Percentiles rank a stretch among this genome's conserved stretches.
Evolutionary conservation across 1,140 invertebrate genomes (phyloP).

Genomic region (Apis cerana): DNA sequence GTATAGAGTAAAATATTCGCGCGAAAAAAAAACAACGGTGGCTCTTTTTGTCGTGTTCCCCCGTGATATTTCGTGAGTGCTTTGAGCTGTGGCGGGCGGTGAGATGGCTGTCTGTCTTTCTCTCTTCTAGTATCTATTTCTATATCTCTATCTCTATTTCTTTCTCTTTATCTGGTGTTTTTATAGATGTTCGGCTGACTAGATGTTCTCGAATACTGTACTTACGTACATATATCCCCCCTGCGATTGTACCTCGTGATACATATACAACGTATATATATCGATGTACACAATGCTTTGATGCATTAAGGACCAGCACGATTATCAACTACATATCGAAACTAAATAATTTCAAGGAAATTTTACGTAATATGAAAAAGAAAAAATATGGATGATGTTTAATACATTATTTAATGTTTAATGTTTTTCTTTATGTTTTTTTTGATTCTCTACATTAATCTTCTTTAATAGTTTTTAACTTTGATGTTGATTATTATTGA

Average conservation of each 20-base stretch:
- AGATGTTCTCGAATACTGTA: constrained; percentile 64
- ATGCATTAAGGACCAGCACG: constrained; percentile 32
- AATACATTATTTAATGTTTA: neutral
- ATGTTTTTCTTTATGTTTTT: neutral
- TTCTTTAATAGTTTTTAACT: no score
- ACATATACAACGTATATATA: constrained; percentile 12
- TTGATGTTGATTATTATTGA: neutral
- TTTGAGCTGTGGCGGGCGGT: constrained; percentile 70
- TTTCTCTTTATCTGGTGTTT: constrained; percentile 39
- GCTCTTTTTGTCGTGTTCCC: constrained; percentile 41
- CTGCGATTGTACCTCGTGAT: constrained; percentile 4
- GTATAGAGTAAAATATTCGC: constrained; percentile 51
- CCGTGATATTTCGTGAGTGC: constrained; percentile 67
- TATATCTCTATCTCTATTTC: constrained; percentile 26
- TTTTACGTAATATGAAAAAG: neutral
- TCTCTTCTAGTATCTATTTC: constrained; percentile 38
- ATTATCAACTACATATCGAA: neutral
- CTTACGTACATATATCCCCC: neutral
- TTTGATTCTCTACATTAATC: neutral
- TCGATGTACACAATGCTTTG: constrained; percentile 33
- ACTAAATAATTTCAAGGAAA: constrained; percentile 1
- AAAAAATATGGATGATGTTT: neutral
- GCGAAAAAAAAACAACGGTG: constrained; percentile 33
- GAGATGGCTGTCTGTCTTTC: constrained; percentile 73
- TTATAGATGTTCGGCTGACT: constrained; percentile 70